Evolutionary conservation across 2,797 vertebrate genomes (phyloP).

Genomic region (Ceryle rudis): DNA sequence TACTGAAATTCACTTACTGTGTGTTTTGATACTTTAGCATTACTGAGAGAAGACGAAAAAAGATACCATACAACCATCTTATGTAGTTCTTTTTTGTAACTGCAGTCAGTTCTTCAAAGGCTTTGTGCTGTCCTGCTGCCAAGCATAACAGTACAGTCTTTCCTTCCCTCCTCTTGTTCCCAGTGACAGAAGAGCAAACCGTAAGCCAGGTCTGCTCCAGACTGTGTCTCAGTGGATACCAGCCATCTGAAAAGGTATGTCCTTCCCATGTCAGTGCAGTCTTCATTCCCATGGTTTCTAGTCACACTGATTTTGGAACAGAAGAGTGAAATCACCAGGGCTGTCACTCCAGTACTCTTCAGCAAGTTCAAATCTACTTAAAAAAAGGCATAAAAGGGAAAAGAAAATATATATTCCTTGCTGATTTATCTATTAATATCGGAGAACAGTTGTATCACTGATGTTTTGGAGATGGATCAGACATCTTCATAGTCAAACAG

Average conservation of each 20-base stretch:
- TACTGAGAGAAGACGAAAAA: not conserved
- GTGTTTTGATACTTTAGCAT: not conserved
- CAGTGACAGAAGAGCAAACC: not conserved
- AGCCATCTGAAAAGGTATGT: not conserved
- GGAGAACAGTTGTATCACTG: not conserved
- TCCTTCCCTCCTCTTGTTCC: not conserved
- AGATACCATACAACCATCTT: not conserved
- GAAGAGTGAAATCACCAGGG: not conserved
- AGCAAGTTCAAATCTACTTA: not conserved
- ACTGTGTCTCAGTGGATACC: not conserved
- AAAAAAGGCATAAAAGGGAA: not conserved
- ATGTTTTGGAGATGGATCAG: slow-evolving; percentile 18
- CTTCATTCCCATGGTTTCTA: not conserved
- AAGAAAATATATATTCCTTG: not conserved
- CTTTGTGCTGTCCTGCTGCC: not conserved
- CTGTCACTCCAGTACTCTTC: not conserved
- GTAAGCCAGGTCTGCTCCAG: not conserved
- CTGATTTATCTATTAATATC: not conserved
- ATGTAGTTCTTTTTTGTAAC: not conserved
- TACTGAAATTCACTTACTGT: not conserved
- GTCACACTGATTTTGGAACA: not conserved
- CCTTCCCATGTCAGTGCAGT: not conserved
- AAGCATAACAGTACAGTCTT: not conserved
- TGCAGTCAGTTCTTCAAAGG: not conserved
- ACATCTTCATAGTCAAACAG: not conserved